These are phyloP conservation scores for Druceiella hillmani DNA, from an alignment of 2,888 invertebrate species.

Conservation along the genomic window DNA sequence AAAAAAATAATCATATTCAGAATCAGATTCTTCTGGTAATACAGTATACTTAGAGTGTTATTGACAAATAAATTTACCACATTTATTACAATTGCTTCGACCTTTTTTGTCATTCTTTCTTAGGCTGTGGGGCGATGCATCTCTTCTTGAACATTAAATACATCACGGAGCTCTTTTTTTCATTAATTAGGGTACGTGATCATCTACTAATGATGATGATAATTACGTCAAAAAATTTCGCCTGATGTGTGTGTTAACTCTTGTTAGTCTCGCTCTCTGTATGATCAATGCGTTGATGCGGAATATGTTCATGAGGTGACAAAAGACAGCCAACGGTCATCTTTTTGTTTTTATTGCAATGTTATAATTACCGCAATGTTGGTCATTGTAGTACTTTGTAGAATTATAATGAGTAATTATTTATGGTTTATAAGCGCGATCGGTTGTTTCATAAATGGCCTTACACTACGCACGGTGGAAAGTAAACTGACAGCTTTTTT, in stretches of 20 bases:
- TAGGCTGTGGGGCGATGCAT: constrained; percentile 11
- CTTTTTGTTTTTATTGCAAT: constrained; percentile 23
- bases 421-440: constrained; percentile 22
- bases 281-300: constrained; percentile 18
- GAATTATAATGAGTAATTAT: too few species aligned
- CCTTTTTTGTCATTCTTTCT: constrained; percentile 13
- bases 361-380: constrained; percentile 22
- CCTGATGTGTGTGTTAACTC: constrained; percentile 11
- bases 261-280: constrained; percentile 12
- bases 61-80: constrained; percentile 13
- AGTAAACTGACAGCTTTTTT: constrained; percentile 23
- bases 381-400: constrained; percentile 19
- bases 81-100: too few species aligned
- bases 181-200: constrained; percentile 13
- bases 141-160: constrained; percentile 16
- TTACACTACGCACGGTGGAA: constrained; percentile 23
- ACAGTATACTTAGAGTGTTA: too few species aligned
- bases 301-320: constrained; percentile 20
- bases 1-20: too few species aligned
- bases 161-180: constrained; percentile 17
- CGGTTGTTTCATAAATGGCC: constrained; percentile 19
- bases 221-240: constrained; percentile 17
- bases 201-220: constrained; percentile 13
- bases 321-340: too few species aligned
- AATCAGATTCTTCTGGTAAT: too few species aligned